A percentile compares a stretch with the other conserved stretches of the same genome.
These are phyloP conservation scores for Trachymyrmex cornetzi DNA, from an alignment of 1,140 invertebrate genomes.

Conservation along the genomic window DNA sequence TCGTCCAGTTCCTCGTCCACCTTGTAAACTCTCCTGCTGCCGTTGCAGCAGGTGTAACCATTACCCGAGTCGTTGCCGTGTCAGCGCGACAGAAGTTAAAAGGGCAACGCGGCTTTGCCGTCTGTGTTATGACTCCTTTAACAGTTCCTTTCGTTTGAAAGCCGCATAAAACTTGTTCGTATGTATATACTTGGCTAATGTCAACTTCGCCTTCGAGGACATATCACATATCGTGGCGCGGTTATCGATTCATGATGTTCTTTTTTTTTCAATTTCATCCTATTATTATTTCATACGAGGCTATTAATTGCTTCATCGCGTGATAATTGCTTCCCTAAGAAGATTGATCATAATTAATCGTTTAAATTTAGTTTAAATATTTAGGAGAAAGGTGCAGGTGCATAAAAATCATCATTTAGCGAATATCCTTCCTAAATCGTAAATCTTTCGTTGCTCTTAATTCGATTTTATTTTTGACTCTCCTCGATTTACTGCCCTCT, in stretches of 20 bases:
- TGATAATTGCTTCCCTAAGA: background rate
- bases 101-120: conserved; percentile 39
- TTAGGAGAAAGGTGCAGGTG: background rate
- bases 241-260: background rate
- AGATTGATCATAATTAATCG: background rate
- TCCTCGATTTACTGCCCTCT: no score
- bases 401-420: background rate
- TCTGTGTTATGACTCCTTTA: conserved; percentile 50
- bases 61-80: conserved; percentile 49
- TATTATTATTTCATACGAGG: background rate
- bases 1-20: conserved; percentile 1
- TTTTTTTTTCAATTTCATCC: background rate
- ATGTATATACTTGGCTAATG: background rate
- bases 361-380: background rate
- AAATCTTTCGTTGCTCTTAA: background rate
- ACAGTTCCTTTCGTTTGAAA: conserved; percentile 34
- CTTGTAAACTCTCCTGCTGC: conserved; percentile 6
- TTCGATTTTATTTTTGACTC: background rate
- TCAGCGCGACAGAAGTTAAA: conserved; percentile 48
- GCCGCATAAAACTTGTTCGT: conserved; percentile 38
- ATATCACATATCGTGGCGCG: conserved; percentile 1
- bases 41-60: conserved; percentile 21
- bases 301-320: background rate
- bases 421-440: background rate
- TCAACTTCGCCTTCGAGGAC: background rate